phyloP scores from a whole-genome alignment of 2,797 vertebrate genomes.

The Cossypha heuglini region DNA sequence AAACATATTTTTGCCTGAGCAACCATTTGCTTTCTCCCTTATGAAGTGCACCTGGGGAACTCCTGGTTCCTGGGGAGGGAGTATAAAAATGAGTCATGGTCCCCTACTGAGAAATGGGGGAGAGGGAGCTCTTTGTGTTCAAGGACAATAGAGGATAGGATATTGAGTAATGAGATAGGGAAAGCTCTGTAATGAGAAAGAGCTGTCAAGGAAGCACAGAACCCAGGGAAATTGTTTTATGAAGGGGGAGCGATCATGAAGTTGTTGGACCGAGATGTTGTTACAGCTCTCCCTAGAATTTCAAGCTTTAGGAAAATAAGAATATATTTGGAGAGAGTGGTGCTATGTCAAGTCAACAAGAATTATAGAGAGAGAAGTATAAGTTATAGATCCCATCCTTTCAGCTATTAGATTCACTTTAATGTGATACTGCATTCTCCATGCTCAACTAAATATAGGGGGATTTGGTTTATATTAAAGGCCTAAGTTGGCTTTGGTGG shows the following conservation, averaged over 20 bases:
- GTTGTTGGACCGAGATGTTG: neutral
- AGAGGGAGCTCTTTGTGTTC: neutral
- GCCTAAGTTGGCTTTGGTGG: neutral
- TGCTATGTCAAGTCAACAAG: constrained; percentile 25
- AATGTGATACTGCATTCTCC: neutral
- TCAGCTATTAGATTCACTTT: neutral
- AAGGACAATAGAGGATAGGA: neutral
- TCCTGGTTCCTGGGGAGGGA: neutral
- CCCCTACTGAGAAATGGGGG: neutral
- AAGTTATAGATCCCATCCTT: neutral
- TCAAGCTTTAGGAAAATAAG: constrained; percentile 14
- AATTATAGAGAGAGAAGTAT: constrained; percentile 20
- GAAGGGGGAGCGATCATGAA: neutral
- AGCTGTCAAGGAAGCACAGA: constrained; percentile 33
- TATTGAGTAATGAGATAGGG: constrained; percentile 28
- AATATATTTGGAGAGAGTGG: neutral
- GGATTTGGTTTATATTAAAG: constrained; percentile 2
- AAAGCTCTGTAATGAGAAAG: constrained; percentile 16
- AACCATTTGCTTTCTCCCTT: neutral
- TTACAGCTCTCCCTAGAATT: constrained; percentile 36
- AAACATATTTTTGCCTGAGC: constrained; percentile 7
- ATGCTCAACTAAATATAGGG: neutral
- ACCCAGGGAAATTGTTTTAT: neutral
- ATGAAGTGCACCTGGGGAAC: constrained; percentile 40
- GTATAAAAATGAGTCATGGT: constrained; percentile 32